Conservation (phyloP, 2,113 vertebrate species). For the Ophiodon elongatus region DNA sequence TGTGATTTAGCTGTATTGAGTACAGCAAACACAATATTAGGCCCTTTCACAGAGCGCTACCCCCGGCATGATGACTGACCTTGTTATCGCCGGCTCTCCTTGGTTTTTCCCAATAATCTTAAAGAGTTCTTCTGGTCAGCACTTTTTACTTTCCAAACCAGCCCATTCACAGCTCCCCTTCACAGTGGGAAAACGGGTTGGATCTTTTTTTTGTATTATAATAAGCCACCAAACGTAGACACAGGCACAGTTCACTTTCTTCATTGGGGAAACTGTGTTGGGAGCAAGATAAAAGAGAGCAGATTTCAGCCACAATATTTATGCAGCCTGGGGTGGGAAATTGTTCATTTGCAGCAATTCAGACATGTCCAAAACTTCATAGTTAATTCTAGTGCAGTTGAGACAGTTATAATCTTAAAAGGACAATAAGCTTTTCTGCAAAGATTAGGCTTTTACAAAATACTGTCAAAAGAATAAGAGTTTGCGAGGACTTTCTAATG, state of each 20-base stretch:
- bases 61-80: constrained; percentile 42
- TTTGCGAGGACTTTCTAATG: neutral
- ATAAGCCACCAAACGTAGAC: neutral
- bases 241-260: neutral
- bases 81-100: constrained; percentile 21
- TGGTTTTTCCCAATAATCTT: constrained; percentile 16
- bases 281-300: neutral
- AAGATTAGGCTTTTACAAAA: constrained; percentile 16
- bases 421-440: constrained; percentile 14
- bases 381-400: constrained; percentile 22
- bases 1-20: constrained; percentile 36
- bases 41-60: constrained; percentile 8
- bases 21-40: constrained; percentile 43
- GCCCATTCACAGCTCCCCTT: constrained; percentile 23
- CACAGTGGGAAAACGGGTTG: constrained; percentile 1
- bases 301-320: constrained; percentile 34
- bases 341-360: constrained; percentile 62
- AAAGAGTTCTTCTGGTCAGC: constrained; percentile 46
- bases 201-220: neutral
- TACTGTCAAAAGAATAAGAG: neutral
- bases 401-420: constrained; percentile 47
- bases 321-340: constrained; percentile 42
- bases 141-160: constrained; percentile 42
- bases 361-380: constrained; percentile 28
- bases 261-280: neutral